These are phyloP conservation scores for Dasypus novemcinctus DNA, from an alignment of 2,113 vertebrate species.

Conservation along the genomic window DNA sequence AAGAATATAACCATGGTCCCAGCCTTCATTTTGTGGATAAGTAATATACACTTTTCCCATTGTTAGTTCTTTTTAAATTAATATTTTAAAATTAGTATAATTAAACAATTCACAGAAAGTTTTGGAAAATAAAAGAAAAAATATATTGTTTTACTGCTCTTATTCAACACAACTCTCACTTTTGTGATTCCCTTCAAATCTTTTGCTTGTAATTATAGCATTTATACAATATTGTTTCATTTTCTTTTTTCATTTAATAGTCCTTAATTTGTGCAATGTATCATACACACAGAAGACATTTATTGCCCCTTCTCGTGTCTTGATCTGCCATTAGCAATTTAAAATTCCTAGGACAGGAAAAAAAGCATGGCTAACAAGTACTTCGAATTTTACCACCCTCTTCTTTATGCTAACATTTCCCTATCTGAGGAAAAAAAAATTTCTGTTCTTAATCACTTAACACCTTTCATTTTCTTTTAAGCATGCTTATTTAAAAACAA, in stretches of 20 bases:
- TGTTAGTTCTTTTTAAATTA: constrained; percentile 15
- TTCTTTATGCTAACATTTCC: neutral
- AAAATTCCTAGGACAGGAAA: neutral
- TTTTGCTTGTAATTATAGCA: neutral
- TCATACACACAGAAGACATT: neutral
- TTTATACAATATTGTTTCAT: neutral
- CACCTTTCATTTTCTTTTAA: constrained; percentile 31
- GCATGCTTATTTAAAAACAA: too few species aligned
- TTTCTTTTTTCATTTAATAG: constrained; percentile 21
- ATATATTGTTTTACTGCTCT: neutral
- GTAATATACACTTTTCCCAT: neutral
- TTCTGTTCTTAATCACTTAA: neutral
- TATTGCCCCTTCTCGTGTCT: neutral
- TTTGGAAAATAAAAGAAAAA: neutral
- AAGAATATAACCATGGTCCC: neutral
- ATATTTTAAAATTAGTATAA: neutral
- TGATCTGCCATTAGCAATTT: neutral
- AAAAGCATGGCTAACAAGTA: neutral
- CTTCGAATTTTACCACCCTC: neutral
- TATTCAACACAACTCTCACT: neutral
- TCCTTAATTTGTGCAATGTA: neutral
- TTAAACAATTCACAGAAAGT: neutral
- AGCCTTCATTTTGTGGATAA: neutral
- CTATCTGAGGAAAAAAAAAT: neutral
- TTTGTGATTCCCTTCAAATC: neutral